Evolutionary conservation across 2,888 invertebrate genomes (phyloP), one percentile per base, ranked within the genome.

Genomic region (Girardia tigrina): DNA sequence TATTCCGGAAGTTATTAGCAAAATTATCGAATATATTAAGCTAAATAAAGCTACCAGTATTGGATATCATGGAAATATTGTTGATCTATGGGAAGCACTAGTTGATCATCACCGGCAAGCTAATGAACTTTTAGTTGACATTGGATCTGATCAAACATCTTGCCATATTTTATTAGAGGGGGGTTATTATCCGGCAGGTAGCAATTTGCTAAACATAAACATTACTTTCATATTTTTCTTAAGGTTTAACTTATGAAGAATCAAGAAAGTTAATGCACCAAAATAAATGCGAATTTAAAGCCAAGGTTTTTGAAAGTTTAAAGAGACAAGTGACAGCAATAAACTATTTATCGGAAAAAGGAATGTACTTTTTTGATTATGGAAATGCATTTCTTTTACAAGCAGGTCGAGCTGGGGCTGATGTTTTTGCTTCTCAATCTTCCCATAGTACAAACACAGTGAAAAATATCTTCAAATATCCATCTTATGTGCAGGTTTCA

Each of bases 361-460:
- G 88, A 8, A 82, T 88, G 83, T 84, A 84, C 79, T 88, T 88
- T 82, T 88, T 87, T 87, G 88, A 88, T 81, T 88, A 88, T 81
- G 88, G 88, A 26, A 88, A 88, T 80, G 88, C 88, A 0, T 88
- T 88, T 80, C 82, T 88, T 26, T 82, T 88, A 75, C 88, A 88
- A 80, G 87, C 88, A 1, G 82, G 85, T 72, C 80, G 88, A 77
- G 88, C 88, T 56, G 87, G 86, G 83, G 78, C 23, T 2, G 78
- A 75, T 42, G 42, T 75, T 16, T n/a, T 75, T 14, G 14, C 76
- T 8, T 6, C 4, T 14, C 26, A 28, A 14, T 20, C 20, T 12
- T 12, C 23, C 16, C n/a, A n/a, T 42, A 23, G 20, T 12, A 12
- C 70, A 8, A 72, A 28, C 27, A 70, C 56, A n/a, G n/a, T 16